Percentiles rank a stretch among this genome's conserved stretches.
phyloP scores from a whole-genome alignment of 2,113 vertebrate species.

The Dromiciops gliroides region DNA sequence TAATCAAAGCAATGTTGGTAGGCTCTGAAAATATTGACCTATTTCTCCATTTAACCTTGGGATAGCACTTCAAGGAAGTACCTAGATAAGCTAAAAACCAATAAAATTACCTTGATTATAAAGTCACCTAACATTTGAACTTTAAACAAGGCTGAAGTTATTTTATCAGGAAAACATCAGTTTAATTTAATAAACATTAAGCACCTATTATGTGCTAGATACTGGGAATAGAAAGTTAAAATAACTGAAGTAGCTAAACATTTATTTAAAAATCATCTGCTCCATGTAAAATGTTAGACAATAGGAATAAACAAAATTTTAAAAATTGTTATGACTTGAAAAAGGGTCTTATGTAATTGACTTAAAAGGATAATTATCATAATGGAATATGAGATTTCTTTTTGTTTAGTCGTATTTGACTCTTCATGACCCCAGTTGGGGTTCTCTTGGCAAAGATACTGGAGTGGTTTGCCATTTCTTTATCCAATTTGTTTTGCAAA shows the following conservation, averaged over 20 bases:
- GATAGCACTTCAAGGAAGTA: neutral
- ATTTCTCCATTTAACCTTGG: neutral
- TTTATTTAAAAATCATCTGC: neutral
- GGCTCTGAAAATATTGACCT: neutral
- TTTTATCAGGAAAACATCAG: neutral
- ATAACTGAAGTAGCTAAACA: neutral
- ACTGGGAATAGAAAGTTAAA: neutral
- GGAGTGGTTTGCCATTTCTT: neutral
- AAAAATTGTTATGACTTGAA: neutral
- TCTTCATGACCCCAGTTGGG: neutral
- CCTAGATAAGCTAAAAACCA: neutral
- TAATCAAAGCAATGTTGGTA: neutral
- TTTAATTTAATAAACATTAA: neutral
- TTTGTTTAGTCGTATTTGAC: neutral
- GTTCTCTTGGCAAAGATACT: neutral
- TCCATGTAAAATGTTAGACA: neutral
- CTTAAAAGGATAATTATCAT: neutral
- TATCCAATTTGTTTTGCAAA: neutral
- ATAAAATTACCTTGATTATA: neutral
- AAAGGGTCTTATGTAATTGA: neutral
- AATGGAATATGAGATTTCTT: neutral
- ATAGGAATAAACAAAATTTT: neutral
- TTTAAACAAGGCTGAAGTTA: neutral
- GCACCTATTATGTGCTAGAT: neutral
- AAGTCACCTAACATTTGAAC: neutral